These are phyloP conservation scores for Coccyzus lansbergi DNA, from an alignment of 2,797 vertebrate genomes.

Conservation along the genomic window DNA sequence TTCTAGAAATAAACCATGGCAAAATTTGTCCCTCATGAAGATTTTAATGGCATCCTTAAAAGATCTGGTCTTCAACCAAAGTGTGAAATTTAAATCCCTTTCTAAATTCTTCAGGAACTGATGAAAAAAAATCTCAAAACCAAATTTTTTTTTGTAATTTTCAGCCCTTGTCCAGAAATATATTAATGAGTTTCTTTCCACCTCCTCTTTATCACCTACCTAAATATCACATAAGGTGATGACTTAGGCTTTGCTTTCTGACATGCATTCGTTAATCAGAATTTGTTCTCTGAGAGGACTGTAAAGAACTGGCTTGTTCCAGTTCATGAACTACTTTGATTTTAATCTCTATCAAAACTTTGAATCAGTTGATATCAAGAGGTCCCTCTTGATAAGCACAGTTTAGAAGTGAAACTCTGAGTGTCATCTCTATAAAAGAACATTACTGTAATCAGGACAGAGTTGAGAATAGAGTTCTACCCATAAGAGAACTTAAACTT, in stretches of 20 bases:
- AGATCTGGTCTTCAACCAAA: background rate
- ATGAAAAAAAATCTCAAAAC: background rate
- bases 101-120: background rate
- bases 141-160: background rate
- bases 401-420: background rate
- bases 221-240: background rate
- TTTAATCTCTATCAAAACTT: background rate
- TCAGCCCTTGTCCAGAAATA: background rate
- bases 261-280: background rate
- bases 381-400: background rate
- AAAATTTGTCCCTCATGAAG: background rate
- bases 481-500: background rate
- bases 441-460: background rate
- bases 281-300: background rate
- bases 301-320: background rate
- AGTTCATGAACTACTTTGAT: background rate
- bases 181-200: background rate
- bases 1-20: background rate
- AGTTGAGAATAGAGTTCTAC: background rate
- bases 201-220: background rate
- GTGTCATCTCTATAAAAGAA: background rate
- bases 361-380: background rate
- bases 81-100: background rate
- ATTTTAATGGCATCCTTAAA: background rate
- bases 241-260: background rate